Evolutionary conservation across 2,797 vertebrate genomes (phyloP).

Genomic region (Tapirus indicus): DNA sequence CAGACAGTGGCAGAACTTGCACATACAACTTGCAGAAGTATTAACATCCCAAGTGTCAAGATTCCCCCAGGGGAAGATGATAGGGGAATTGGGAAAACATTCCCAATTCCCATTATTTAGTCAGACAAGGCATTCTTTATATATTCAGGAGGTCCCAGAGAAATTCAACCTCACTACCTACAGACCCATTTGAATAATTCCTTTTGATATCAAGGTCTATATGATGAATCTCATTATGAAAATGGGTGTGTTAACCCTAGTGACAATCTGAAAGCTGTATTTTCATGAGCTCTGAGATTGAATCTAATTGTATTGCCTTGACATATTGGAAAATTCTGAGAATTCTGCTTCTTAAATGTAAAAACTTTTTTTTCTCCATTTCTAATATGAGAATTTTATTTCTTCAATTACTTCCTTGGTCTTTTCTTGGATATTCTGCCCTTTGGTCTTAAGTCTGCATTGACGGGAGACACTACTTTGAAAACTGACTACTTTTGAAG

Average conservation of each 20-base stretch:
- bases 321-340: not conserved
- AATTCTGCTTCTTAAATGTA: not conserved
- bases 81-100: not conserved
- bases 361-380: not conserved
- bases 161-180: not conserved
- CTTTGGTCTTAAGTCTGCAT: not conserved
- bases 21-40: not conserved
- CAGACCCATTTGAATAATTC: not conserved
- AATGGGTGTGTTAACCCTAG: not conserved
- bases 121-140: not conserved
- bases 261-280: not conserved
- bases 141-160: not conserved
- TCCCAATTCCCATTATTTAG: not conserved
- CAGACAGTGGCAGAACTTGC: not conserved
- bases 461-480: not conserved
- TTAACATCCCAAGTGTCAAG: not conserved
- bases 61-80: not conserved
- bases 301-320: not conserved
- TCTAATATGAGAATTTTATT: slow-evolving; percentile 4
- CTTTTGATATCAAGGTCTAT: not conserved
- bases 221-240: not conserved
- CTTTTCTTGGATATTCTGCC: not conserved
- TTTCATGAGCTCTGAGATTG: not conserved
- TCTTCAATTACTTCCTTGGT: slow-evolving; percentile 6
- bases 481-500: slow-evolving; percentile 58